Conservation (phyloP, 2,888 invertebrate genomes). For the Drosophila trichaetosa region DNA sequence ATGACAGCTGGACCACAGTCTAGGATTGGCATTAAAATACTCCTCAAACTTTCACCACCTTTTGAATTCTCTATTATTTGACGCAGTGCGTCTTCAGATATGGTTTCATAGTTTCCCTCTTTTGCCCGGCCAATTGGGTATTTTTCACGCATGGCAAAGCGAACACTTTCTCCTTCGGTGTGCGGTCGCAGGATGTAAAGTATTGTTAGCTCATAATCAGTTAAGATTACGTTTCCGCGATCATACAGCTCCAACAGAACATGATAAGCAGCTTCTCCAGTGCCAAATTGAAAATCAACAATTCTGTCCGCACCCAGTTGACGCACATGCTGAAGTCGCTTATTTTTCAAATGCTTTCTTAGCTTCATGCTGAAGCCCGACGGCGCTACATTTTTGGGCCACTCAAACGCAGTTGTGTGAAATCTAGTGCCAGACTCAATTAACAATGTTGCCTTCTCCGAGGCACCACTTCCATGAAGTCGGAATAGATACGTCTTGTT, state of each 20-base stretch:
- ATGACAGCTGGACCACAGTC: slow-evolving; percentile 96
- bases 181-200: slow-evolving; percentile 96
- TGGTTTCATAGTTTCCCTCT: slow-evolving; percentile 85
- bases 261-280: slow-evolving; percentile 96
- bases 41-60: slow-evolving; percentile 91
- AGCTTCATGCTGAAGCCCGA: slow-evolving; percentile 99
- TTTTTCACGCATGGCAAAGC: slow-evolving; percentile 96
- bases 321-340: slow-evolving; percentile 93
- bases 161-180: slow-evolving; percentile 94
- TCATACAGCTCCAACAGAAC: slow-evolving; percentile 98
- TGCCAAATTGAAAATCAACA: slow-evolving; percentile 97
- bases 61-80: slow-evolving; percentile 88
- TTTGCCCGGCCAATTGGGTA: slow-evolving; percentile 93
- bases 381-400: slow-evolving; percentile 98
- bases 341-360: slow-evolving; percentile 98
- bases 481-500: slow-evolving; percentile 97
- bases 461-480: slow-evolving; percentile 93
- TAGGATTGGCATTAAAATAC: slow-evolving; percentile 91
- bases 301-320: slow-evolving; percentile 98
- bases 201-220: slow-evolving; percentile 95
- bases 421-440: slow-evolving; percentile 97
- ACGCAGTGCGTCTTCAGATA: slow-evolving; percentile 86
- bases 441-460: slow-evolving; percentile 92
- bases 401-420: slow-evolving; percentile 97
- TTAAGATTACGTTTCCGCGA: slow-evolving; percentile 97